A percentile compares a stretch with the other conserved stretches of the same genome.
Conservation (phyloP, 2,797 vertebrate genomes). For the Adelosebastes latens region DNA sequence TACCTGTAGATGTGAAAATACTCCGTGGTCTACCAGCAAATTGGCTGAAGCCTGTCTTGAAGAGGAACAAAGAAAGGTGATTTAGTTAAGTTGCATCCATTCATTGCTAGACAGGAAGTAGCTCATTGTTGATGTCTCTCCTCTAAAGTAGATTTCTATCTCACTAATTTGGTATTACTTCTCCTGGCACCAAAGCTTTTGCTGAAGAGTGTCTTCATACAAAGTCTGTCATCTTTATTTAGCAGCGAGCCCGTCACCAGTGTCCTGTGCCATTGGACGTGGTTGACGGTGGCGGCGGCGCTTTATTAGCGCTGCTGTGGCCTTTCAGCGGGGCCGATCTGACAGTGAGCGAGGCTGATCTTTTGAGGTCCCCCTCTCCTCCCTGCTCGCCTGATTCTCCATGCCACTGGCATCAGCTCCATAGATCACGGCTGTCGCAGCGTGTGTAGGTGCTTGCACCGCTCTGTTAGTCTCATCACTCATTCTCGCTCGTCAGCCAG, state of each 20-base stretch:
- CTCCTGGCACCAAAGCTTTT: conserved; percentile 28
- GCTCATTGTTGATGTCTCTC: conserved; percentile 17
- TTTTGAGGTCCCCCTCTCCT: conserved; percentile 75
- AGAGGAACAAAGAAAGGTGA: background rate
- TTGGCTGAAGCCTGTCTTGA: background rate
- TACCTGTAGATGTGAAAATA: conserved; percentile 1
- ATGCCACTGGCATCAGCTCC: conserved; percentile 82
- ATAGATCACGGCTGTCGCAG: conserved; percentile 87
- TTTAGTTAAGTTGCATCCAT: background rate
- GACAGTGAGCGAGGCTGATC: conserved; percentile 72
- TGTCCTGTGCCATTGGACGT: conserved; percentile 53
- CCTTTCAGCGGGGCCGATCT: conserved; percentile 56
- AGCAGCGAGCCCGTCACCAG: conserved; percentile 40
- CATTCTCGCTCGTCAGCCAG: conserved; percentile 81
- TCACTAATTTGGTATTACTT: conserved; percentile 34
- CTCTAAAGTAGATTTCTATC: conserved; percentile 31
- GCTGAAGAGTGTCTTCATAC: conserved; percentile 42
- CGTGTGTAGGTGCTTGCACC: conserved; percentile 86
- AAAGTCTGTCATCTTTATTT: conserved; percentile 69
- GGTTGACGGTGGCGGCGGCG: conserved; percentile 36
- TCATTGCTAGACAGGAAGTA: background rate
- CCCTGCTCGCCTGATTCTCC: conserved; percentile 78
- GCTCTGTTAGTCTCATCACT: conserved; percentile 88
- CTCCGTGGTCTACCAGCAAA: background rate
- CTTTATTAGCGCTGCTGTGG: conserved; percentile 56